Base-by-base conservation (phyloP, 2,888 invertebrate genomes). In the Eupithecia subumbrata region DNA sequence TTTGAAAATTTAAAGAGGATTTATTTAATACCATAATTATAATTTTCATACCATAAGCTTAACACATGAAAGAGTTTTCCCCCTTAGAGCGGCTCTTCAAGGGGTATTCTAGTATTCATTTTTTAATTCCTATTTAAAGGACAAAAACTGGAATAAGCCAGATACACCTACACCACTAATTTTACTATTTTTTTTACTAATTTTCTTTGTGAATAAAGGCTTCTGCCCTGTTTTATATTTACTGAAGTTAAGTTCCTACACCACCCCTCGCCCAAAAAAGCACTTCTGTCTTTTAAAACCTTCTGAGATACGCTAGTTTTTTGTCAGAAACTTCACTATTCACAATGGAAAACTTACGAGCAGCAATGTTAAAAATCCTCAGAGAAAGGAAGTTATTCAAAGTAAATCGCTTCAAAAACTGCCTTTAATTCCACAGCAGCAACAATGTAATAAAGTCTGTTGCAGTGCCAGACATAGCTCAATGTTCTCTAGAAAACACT, bases 401-500 rank as follows among this genome's bases (percentile, higher is more conserved):
- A 68, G 68, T 71, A 68, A 75, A 72, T 71, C 74, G 52, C 64
- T 77, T 73, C 60, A 70, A 77, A 76, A 63, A 45, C 71, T 69
- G 67, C 30, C 72, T 78, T 78, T 74, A 78, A 79, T 75, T 76
- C 74, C 43, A 60, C 71, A 75, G 74, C 75, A 48, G 72, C 48
- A 78, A 79, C 78, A 80, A 76, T 75, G 78, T 80, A 81, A 82
- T 82, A 82, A 80, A 81, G 79, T 79, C 74, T 77, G 75, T 80
- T 74, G 77, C 74, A 76, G 18, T 11, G 30, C 76, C 71, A 78
- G 76, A 78, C 80, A 81, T 81, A 78, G 78, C 80, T 78, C 78
- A 81, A 83, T 85, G 84, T 83, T 85, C 40, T 82, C 83, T 84
- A 84, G 80, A 83, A 60, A 86, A 87, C 83, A 85, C 82, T 84